Evolutionary conservation across 2,113 vertebrate genomes (phyloP), one percentile per base, ranked within the genome.

Genomic region (Vidua macroura): DNA sequence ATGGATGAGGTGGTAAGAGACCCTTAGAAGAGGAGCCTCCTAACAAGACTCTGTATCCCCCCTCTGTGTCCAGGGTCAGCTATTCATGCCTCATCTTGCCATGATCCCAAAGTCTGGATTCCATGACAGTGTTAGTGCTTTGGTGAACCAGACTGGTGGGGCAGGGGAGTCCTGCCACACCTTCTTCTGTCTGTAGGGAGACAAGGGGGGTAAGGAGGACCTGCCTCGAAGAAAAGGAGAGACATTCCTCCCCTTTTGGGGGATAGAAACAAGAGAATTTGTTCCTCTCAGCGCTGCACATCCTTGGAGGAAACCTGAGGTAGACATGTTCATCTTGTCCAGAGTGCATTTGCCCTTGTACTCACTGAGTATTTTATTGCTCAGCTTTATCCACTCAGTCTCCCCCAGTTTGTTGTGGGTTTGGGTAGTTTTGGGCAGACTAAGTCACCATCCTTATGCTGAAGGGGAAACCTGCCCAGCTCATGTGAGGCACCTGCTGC

Each of bases 401-500:
- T 41, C 63, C n/a, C 35, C 55, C 8, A 4, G 23, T 6, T 14
- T 76, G 22, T 31, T 27, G 11, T 76, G 49, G 7, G 3, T 82
- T 86, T 39, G 58, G 43, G 19, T 8, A 22, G 22, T 21, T 86
- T 56, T 52, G 73, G 37, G 49, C 18, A 69, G 81, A 41, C 21
- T 10, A 9, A n/a, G 67, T 75, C 81, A 58, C 13, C 27, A 10
- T 16, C 8, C 24, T 62, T 53, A 8, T 21, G 17, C 43, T 49
- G 37, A 72, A 91, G 24, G 15, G 28, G 18, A 64, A 92, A 60
- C 13, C 14, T 37, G 11, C 35, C 19, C 30, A 33, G 21, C 27
- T 70, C 4, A 1, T 0, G 0, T 52, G 35, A 86, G 35, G 41
- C 39, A 62, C 11, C 58, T 79, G 58, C 60, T 3, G 4, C 39